Evolutionary conservation across 2,797 vertebrate species (phyloP).

Genomic region (Gambusia yucatana): DNA sequence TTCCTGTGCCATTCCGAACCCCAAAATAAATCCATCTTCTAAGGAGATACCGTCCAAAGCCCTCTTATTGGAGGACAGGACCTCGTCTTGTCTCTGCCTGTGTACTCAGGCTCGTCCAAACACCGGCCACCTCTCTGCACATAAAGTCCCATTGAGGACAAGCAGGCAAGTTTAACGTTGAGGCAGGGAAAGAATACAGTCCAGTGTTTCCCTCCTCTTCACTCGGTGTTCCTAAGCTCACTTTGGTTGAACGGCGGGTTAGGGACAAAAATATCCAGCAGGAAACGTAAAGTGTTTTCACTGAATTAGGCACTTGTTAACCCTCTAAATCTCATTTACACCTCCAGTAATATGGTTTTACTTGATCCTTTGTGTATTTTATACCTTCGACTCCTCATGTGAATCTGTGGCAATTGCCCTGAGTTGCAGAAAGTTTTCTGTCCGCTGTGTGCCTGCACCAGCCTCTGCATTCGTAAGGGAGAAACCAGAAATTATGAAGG

Average conservation of each 20-base stretch:
- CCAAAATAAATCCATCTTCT: slow-evolving; percentile 75
- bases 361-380: not conserved
- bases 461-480: not conserved
- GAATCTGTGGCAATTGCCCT: not conserved
- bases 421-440: not conserved
- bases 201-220: slow-evolving; percentile 61
- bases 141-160: slow-evolving; percentile 74
- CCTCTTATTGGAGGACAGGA: slow-evolving; percentile 60
- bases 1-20: slow-evolving; percentile 73
- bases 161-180: slow-evolving; percentile 37
- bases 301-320: slow-evolving; percentile 40
- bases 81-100: slow-evolving; percentile 58
- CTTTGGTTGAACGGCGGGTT: slow-evolving; percentile 34
- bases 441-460: not conserved
- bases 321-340: slow-evolving; percentile 26
- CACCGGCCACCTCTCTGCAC: slow-evolving; percentile 55
- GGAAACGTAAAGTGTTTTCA: slow-evolving; percentile 47
- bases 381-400: not conserved
- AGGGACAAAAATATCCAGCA: slow-evolving; percentile 60
- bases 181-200: slow-evolving; percentile 53
- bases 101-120: slow-evolving; percentile 56
- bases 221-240: slow-evolving; percentile 40
- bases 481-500: slow-evolving; percentile 41
- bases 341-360: slow-evolving; percentile 3
- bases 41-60: slow-evolving; percentile 61